Evolutionary conservation across 2,797 vertebrate genomes (phyloP).

Genomic region (Prunella strophiata): DNA sequence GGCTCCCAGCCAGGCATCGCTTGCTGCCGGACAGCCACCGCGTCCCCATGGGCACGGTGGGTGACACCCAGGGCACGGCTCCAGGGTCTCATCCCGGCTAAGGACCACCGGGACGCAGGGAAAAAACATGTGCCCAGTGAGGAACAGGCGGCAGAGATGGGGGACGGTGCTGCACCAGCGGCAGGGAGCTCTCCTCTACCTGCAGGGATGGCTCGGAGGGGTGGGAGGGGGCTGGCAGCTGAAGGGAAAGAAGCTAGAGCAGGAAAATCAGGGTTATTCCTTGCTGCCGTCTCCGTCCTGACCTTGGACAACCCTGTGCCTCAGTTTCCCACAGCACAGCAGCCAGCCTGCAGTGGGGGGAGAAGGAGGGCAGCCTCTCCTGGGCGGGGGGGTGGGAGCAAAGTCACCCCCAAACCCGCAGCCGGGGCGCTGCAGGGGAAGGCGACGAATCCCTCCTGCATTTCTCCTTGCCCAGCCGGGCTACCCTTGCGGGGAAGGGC

Average conservation of each 20-base stretch:
- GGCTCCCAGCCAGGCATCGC: neutral
- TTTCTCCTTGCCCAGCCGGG: conserved; percentile 18
- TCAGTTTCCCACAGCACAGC: conserved; percentile 26
- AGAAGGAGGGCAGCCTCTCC: neutral
- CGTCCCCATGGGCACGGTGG: neutral
- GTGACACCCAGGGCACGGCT: neutral
- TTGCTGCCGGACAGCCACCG: neutral
- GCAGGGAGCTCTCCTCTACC: neutral
- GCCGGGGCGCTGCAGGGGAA: neutral
- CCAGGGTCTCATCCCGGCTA: neutral
- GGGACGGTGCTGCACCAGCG: neutral
- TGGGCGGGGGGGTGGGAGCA: neutral
- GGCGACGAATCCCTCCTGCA: neutral
- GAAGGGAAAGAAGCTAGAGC: neutral
- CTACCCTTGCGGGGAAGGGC: conserved; percentile 39
- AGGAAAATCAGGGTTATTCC: conserved; percentile 29
- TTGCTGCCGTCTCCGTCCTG: conserved; percentile 25
- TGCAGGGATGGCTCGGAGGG: neutral
- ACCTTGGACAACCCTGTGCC: conserved; percentile 64
- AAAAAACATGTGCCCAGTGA: rapidly evolving
- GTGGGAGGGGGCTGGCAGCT: neutral
- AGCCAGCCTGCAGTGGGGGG: neutral
- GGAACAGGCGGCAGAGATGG: neutral
- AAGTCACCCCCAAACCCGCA: conserved; percentile 26
- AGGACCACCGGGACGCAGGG: neutral